phyloP scores from a whole-genome alignment of 1,140 invertebrate genomes.

The Penaeus indicus region DNA sequence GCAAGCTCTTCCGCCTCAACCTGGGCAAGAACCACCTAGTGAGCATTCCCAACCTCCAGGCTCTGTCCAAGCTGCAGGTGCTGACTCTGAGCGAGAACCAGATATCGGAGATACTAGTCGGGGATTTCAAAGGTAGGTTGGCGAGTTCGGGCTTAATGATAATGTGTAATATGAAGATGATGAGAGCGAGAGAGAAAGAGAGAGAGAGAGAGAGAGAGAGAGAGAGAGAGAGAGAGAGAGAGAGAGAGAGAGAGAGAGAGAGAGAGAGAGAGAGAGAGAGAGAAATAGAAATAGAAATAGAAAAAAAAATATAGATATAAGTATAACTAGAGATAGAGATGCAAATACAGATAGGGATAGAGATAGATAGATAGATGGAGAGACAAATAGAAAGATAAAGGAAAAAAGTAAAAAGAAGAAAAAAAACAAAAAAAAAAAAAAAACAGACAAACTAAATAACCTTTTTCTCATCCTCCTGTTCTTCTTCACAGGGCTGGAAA shows the following conservation, averaged over 20 bases:
- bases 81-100: constrained; percentile 84
- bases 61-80: constrained; percentile 84
- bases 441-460: too few relatives aligned
- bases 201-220: neutral
- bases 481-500: constrained; percentile 71
- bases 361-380: too few relatives aligned
- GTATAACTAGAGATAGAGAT: too few relatives aligned
- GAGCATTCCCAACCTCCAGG: constrained; percentile 81
- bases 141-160: too few relatives aligned
- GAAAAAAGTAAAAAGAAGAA: too few relatives aligned
- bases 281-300: neutral
- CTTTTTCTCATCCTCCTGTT: neutral
- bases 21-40: constrained; percentile 86
- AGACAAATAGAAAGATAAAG: neutral
- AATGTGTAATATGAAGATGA: neutral
- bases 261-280: neutral
- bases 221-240: constrained; percentile 6
- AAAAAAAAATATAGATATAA: neutral
- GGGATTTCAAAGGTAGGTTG: constrained; percentile 84
- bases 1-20: constrained; percentile 83
- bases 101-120: constrained; percentile 81
- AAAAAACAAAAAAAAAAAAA: too few relatives aligned
- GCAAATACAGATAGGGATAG: too few relatives aligned
- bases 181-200: neutral
- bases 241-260: constrained; percentile 8